Evolutionary conservation across 2,113 vertebrate genomes (phyloP).

Genomic region (Anhinga rufa): DNA sequence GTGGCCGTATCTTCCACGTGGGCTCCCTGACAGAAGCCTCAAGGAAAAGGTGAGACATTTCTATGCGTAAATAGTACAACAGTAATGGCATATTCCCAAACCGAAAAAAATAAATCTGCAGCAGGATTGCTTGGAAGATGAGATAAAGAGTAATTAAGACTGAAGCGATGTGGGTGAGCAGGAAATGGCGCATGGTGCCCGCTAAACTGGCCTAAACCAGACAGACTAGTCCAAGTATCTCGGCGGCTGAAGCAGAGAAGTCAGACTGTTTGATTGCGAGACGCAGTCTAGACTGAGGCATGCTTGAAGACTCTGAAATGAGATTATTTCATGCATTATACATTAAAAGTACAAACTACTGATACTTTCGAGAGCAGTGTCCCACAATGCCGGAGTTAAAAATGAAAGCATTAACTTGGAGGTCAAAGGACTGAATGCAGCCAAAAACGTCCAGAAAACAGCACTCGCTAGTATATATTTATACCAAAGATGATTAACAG

Average conservation of each 20-base stretch:
- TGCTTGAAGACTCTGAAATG: not conserved
- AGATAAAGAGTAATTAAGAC: not conserved
- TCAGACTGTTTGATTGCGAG: not conserved
- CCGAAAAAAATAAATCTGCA: not conserved
- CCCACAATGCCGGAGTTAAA: not conserved
- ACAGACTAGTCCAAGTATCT: not conserved
- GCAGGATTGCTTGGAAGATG: not conserved
- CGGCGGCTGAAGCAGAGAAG: accelerated
- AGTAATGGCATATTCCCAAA: not conserved
- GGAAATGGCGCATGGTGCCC: not conserved
- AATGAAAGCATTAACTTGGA: not conserved
- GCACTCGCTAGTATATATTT: not conserved
- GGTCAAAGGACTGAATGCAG: not conserved
- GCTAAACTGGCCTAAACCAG: not conserved
- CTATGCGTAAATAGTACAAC: not conserved
- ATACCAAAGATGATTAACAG: not conserved
- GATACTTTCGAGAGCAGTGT: not conserved
- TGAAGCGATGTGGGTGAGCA: not conserved
- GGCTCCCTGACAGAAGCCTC: not conserved
- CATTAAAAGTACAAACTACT: not conserved
- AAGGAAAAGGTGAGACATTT: not conserved
- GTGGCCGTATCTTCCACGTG: not conserved
- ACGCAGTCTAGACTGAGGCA: not conserved
- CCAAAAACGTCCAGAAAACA: not conserved
- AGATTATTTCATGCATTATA: not conserved